Evolutionary conservation across 2,113 vertebrate genomes (phyloP), one percentile per base, ranked within the genome.

Genomic region (Lathamus discolor): DNA sequence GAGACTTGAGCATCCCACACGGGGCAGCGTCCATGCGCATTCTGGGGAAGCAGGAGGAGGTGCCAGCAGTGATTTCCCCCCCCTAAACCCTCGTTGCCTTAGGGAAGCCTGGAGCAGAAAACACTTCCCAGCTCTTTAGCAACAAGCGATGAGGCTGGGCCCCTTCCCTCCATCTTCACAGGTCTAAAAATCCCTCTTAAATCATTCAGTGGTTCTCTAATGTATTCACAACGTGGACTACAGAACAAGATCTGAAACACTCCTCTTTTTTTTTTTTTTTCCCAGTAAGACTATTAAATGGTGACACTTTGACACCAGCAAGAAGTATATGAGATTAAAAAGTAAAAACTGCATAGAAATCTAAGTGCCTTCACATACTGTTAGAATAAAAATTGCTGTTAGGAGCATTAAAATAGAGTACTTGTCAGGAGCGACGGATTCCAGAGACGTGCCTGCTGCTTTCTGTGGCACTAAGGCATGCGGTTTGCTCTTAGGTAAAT

Each of bases 291-390:
- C 96, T 88, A 91, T 96, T 96, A 93, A 89, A 89, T 6, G 92
- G 62, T 92, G 96, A 94, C 96, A 94, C 86, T 87, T 80, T 95
- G 96, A 96, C 96, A 95, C 94, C 86, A 74, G 81, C 93, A 35
- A 96, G 95, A 92, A 95, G 95, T 27, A 91, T 63, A 93, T 85
- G 91, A 94, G 96, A 96, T 96, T 93, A 96, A 96, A 96, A 94
- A 94, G 95, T 88, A 86, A 94, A 84, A 96, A 86, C 90, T 17
- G 95, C 86, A 49, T 29, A n/a, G 96, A 66, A 96, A 94, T 69
- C 92, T 86, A 75, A 96, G 95, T 84, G 95, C 95, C 80, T 94
- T 18, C 94, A 62, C 90, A 46, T 51, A 59, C 76, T 12, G 92
- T 66, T 23, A 72, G 96, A 52, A 94, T 86, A 89, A 90, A 96